These are phyloP conservation scores for Frieseomelitta varia DNA, from an alignment of 1,140 invertebrate species.

Conservation along the genomic window DNA sequence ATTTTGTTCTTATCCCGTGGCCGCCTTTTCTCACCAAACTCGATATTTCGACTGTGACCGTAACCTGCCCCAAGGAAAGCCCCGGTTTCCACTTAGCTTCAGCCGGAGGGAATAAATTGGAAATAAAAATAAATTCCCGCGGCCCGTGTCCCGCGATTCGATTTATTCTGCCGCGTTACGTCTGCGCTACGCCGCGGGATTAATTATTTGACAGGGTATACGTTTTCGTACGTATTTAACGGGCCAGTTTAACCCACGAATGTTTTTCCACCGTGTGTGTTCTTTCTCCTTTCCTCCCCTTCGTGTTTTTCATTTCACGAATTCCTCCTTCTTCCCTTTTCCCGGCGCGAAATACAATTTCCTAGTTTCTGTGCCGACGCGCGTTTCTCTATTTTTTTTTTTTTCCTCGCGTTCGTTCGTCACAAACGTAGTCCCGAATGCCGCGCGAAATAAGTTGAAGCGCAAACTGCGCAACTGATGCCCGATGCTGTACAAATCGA, in stretches of 20 bases:
- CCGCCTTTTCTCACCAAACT: constrained; percentile 55
- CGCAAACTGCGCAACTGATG: not conserved
- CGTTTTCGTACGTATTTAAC: not conserved
- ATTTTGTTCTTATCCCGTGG: constrained; percentile 49
- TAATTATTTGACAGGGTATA: not conserved
- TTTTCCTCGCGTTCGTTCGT: too few species aligned
- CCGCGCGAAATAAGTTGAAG: too few species aligned
- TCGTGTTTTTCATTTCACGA: not conserved
- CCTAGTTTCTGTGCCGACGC: too few species aligned
- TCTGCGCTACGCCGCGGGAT: not conserved
- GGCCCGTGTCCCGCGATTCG: not conserved
- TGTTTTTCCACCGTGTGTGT: not conserved
- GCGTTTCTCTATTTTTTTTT: too few species aligned
- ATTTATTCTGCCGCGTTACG: not conserved
- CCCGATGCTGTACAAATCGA: not conserved
- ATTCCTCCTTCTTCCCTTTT: too few species aligned
- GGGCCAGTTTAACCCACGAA: not conserved
- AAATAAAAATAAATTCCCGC: constrained; percentile 29
- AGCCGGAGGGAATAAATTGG: not conserved
- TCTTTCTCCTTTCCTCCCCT: not conserved
- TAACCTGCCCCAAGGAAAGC: constrained; percentile 53
- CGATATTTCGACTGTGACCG: constrained; percentile 63
- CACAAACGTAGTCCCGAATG: too few species aligned
- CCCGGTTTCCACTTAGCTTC: constrained; percentile 39
- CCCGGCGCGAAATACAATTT: too few species aligned